Evolutionary conservation across 1,140 invertebrate genomes (phyloP), one percentile per base, ranked within the genome.

Genomic region (Drosophila tani): DNA sequence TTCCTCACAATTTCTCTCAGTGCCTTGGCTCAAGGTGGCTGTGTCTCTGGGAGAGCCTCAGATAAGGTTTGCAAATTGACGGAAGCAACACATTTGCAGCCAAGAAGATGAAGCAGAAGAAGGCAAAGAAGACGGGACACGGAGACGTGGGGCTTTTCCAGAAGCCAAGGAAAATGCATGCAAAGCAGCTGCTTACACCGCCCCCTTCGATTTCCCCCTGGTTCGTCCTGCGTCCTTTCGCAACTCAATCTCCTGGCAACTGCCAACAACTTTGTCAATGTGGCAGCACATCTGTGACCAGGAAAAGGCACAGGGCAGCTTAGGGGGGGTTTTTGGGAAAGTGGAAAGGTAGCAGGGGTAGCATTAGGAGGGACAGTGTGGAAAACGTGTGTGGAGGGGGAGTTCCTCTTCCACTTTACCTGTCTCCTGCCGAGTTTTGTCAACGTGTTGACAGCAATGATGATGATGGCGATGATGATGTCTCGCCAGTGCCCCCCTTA

Each of bases 401-500:
- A 47, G 46, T 73, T 50, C 43, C 51, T 58, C 17, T 55, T 66
- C 53, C 73, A 65, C 62, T 60, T 55, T 55, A 77, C 75, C 75
- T 76, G 62, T 53, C 71, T 32, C 29, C 27, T 58, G 35, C 55
- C 43, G 50, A 69, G 50, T 59, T 78, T 70, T 70, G 80, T 77
- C 84, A 88, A 77, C 80, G 83, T 80, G 84, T 74, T 87, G 83
- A 88, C 84, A 88, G 83, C 81, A 70, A 68, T 81, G 83, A 87
- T 83, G 70, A 68, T 57, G 66, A 69, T 47, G 60, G 68, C 68
- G 64, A 79, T 57, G 56, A 58, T n/a, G 47, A 35, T 70, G 38
- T 50, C 29, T 24, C 59, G 35, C 3, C 41, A 12, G 12, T 19
- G 4, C 27, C 60, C 38, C 38, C 35, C 2, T 29, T 29, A 29